These are phyloP conservation scores for Cryptocheilus praepositus DNA, from an alignment of 2,888 invertebrate species.

Conservation along the genomic window DNA sequence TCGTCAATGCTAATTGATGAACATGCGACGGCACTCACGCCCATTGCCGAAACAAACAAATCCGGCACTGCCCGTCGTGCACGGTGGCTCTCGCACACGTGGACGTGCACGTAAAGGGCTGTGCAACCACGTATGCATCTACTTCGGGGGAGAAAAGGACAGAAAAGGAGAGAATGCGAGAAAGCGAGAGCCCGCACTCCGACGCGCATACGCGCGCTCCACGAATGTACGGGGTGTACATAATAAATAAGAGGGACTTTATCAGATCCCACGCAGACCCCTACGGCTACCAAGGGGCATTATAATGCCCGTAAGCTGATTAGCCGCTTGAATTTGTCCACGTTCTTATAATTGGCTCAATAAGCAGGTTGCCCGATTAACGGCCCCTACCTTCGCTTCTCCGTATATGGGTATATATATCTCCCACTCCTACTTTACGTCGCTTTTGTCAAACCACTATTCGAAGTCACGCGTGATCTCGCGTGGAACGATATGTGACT, in stretches of 20 bases:
- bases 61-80: constrained; percentile 23
- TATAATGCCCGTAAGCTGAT: constrained; percentile 71
- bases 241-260: constrained; percentile 69
- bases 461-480: background rate
- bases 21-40: too few relatives aligned
- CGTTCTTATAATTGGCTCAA: constrained; percentile 71
- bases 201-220: constrained; percentile 33
- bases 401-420: constrained; percentile 21
- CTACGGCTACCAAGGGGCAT: constrained; percentile 63
- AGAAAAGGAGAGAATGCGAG: background rate
- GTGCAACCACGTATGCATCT: constrained; percentile 26
- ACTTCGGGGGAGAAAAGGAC: background rate
- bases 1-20: too few relatives aligned
- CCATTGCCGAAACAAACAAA: too few relatives aligned
- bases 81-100: constrained; percentile 30
- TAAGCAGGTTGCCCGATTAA: constrained; percentile 62
- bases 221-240: constrained; percentile 57
- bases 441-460: constrained; percentile 13
- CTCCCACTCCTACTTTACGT: constrained; percentile 7
- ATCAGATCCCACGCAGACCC: constrained; percentile 71
- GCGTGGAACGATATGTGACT: constrained; percentile 28
- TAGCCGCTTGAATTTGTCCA: constrained; percentile 72
- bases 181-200: constrained; percentile 15
- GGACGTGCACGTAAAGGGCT: constrained; percentile 16
- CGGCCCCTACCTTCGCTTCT: constrained; percentile 33